These are phyloP conservation scores for Egretta garzetta DNA, from an alignment of 2,113 vertebrate species.

Conservation along the genomic window DNA sequence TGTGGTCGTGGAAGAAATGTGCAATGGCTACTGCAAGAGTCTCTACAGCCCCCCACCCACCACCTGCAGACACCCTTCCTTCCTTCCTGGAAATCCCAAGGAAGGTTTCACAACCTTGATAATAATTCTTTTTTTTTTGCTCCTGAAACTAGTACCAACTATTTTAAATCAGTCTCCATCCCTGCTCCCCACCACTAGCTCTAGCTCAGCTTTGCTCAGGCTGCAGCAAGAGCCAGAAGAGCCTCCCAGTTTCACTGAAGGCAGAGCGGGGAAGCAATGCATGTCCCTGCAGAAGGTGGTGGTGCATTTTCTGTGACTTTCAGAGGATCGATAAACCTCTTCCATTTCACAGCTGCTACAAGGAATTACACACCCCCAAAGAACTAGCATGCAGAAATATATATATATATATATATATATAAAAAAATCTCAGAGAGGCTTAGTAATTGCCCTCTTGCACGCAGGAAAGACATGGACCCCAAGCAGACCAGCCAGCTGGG, in stretches of 20 bases:
- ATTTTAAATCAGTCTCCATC: neutral
- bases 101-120: neutral
- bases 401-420: too few species aligned
- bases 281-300: neutral
- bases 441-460: neutral
- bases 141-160: neutral
- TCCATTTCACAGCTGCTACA: neutral
- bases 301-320: neutral
- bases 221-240: neutral
- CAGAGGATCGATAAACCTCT: neutral
- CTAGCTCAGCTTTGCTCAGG: neutral
- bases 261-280: neutral
- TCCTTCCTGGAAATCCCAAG: neutral
- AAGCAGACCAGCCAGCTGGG: neutral
- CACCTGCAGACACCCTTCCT: fast-evolving
- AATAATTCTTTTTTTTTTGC: neutral
- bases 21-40: neutral
- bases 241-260: neutral
- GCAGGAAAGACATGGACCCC: neutral
- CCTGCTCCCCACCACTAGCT: neutral
- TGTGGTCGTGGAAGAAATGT: neutral
- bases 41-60: neutral
- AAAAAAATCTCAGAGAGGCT: neutral
- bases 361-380: neutral
- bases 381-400: neutral